These are phyloP conservation scores for Cochlearius cochlearius DNA, from an alignment of 2,113 vertebrate species.

Conservation along the genomic window DNA sequence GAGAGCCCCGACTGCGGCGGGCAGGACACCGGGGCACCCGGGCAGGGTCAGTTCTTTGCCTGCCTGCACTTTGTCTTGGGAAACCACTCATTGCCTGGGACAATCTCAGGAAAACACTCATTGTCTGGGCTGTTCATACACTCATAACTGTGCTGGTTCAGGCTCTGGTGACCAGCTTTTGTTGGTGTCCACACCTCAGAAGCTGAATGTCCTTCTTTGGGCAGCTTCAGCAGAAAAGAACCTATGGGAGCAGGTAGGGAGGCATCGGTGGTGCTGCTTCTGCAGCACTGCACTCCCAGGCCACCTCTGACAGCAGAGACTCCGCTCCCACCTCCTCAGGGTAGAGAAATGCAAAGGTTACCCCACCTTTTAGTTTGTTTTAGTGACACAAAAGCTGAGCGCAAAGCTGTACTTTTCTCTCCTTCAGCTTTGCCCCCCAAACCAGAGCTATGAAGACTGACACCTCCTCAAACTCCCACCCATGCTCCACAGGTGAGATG, in stretches of 20 bases:
- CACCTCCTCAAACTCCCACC: not conserved
- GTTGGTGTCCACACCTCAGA: not conserved
- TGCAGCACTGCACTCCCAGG: not conserved
- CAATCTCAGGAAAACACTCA: not conserved
- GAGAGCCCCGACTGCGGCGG: fast-evolving
- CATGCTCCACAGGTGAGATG: too few species aligned
- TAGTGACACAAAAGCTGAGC: not conserved
- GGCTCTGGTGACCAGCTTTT: not conserved
- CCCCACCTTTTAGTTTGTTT: not conserved
- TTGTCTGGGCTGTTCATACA: too few species aligned
- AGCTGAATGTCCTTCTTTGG: not conserved
- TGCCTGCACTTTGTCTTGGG: not conserved
- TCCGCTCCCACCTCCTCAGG: not conserved
- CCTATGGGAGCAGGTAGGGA: not conserved
- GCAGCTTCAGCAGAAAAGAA: not conserved
- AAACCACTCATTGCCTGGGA: not conserved
- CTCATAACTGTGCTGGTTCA: not conserved
- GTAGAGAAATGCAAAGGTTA: not conserved
- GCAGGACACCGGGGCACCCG: not conserved
- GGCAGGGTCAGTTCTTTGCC: too few species aligned
- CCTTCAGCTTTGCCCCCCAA: not conserved
- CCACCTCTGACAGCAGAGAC: not conserved
- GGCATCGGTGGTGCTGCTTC: not conserved
- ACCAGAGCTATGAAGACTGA: not conserved
- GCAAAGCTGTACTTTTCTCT: not conserved